Base-by-base conservation (phyloP, 2,797 vertebrate species). In the Harpagifer antarcticus region DNA sequence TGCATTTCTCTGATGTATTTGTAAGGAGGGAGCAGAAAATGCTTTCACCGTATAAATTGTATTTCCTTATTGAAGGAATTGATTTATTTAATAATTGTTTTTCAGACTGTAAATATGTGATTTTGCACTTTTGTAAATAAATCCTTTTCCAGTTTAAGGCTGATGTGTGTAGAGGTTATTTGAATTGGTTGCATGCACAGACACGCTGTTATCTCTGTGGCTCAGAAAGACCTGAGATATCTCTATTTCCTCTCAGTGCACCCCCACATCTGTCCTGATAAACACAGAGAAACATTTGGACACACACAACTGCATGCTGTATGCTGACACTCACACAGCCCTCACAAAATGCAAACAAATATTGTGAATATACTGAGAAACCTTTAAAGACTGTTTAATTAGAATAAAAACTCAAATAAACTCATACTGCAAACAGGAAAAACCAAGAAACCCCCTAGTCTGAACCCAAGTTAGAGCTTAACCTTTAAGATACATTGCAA, bases 171-270 rank as follows among this genome's bases (percentile, higher is more conserved):
- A 11, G 14, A 45, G 42, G 40, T 27, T 44, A 71, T 45, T 82
- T 27, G 4, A 27, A 27, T 27, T 4, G 27, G 4, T 27, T 27
- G 5, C 78, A 57, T n/a, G 64, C 55, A 79, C 76, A 59, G 68
- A 42, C 56, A 49, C 57, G 0, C 11, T 13, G 61, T 79, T 76
- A 75, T 85, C 70, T 80, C 64, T 45, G 16, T 50, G 67, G 53
- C 52, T 47, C 74, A 77, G 45, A 77, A 74, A 78, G 44, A 52
- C 19, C 13, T 15, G 48, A 42, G 65, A 79, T 72, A 84, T 57
- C 58, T 72, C 47, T 44, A 55, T 78, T 79, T 81, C 64, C 40
- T 70, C 31, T 61, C 8, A 58, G 47, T 9, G 12, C 20, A 31
- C 16, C 12, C 20, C 27, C 64, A 66, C 49, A 27, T 4, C 4